A percentile compares a stretch with the other conserved stretches of the same genome.
Conservation (phyloP, 1,140 invertebrate genomes). For the Charaxes varanes region DNA sequence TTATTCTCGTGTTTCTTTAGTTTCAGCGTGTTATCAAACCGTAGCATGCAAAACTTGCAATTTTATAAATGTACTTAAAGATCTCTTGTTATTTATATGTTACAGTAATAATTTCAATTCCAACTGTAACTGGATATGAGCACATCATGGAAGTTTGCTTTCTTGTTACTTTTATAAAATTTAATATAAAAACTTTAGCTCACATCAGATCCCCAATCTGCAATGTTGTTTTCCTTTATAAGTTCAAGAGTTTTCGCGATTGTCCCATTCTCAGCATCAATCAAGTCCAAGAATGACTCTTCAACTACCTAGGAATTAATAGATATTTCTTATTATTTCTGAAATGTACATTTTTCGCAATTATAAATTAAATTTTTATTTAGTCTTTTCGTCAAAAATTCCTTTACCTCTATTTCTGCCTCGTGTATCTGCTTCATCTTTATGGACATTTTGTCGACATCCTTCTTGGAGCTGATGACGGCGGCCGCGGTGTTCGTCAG, state of each 20-base stretch:
- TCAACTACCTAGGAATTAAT: slow-evolving; percentile 54
- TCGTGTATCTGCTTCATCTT: slow-evolving; percentile 81
- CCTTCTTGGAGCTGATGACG: slow-evolving; percentile 82
- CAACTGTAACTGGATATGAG: too few relatives aligned
- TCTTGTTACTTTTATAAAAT: too few relatives aligned
- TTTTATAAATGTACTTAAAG: too few relatives aligned
- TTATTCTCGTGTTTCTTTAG: too few relatives aligned
- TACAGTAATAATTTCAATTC: too few relatives aligned
- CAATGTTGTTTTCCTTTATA: slow-evolving; percentile 83
- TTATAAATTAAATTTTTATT: too few relatives aligned
- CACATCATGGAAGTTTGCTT: too few relatives aligned
- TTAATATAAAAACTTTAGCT: slow-evolving; percentile 27
- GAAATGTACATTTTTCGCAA: too few relatives aligned
- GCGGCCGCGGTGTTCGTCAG: slow-evolving; percentile 81
- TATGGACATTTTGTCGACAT: slow-evolving; percentile 80
- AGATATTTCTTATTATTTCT: slow-evolving; percentile 1
- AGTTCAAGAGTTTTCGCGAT: slow-evolving; percentile 76
- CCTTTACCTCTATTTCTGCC: slow-evolving; percentile 82
- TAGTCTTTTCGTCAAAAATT: too few relatives aligned
- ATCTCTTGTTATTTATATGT: too few relatives aligned
- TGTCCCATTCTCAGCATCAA: slow-evolving; percentile 72
- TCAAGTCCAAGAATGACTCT: slow-evolving; percentile 84
- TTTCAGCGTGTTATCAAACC: too few relatives aligned
- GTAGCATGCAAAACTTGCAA: too few relatives aligned
- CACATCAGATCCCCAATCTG: slow-evolving; percentile 89